phyloP scores from a whole-genome alignment of 2,888 invertebrate genomes.

The Diachrysia chrysitis region DNA sequence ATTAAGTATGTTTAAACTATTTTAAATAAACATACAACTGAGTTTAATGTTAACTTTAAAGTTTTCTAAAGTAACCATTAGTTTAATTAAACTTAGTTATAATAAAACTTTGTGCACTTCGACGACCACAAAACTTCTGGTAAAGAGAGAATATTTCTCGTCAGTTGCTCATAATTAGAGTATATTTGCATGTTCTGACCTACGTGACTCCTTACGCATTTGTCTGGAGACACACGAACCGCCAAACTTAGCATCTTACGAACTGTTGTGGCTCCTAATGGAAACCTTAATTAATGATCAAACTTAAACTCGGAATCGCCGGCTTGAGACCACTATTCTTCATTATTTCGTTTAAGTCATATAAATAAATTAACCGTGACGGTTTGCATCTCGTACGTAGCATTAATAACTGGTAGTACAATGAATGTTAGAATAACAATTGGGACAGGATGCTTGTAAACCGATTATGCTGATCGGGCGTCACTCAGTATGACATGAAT shows the following conservation, averaged over 20 bases:
- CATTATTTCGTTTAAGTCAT: conserved; percentile 65
- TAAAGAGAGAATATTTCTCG: conserved; percentile 18
- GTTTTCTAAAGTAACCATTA: background rate
- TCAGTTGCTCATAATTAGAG: conserved; percentile 50
- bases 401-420: conserved; percentile 85
- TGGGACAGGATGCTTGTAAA: conserved; percentile 83
- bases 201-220: conserved; percentile 67
- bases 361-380: conserved; percentile 77
- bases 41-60: background rate
- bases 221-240: conserved; percentile 68
- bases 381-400: conserved; percentile 69
- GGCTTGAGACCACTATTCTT: conserved; percentile 72
- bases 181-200: conserved; percentile 58
- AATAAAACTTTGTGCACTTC: conserved; percentile 13
- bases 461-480: conserved; percentile 85
- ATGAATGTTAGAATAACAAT: conserved; percentile 84
- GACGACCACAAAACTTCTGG: conserved; percentile 30
- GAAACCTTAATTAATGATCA: conserved; percentile 76
- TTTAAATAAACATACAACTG: background rate
- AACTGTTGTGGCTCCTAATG: conserved; percentile 66
- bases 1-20: background rate
- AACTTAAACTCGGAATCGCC: conserved; percentile 73
- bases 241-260: conserved; percentile 68
- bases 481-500: conserved; percentile 81
- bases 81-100: background rate